These are phyloP conservation scores for Cataglyphis livida DNA, from an alignment of 2,888 invertebrate species.

Conservation along the genomic window DNA sequence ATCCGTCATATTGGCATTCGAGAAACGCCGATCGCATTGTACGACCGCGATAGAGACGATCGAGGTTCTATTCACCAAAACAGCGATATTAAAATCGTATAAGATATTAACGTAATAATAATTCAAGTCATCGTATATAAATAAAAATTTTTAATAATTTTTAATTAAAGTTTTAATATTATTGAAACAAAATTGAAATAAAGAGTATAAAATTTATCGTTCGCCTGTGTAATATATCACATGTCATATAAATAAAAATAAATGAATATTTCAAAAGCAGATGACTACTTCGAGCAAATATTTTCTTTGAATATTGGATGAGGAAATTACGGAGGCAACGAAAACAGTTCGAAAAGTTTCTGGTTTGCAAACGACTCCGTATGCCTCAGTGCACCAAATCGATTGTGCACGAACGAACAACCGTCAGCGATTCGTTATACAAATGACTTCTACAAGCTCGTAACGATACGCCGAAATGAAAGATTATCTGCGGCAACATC, in stretches of 20 bases:
- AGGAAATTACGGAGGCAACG: slow-evolving; percentile 45
- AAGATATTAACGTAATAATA: background rate
- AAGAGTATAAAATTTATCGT: slow-evolving; percentile 2
- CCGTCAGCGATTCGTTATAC: slow-evolving; percentile 48
- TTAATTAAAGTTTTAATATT: background rate
- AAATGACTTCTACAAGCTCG: slow-evolving; percentile 51
- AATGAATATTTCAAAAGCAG: slow-evolving; percentile 34
- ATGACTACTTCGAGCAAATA: slow-evolving; percentile 16
- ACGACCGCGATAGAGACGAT: background rate
- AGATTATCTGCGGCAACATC: slow-evolving; percentile 38
- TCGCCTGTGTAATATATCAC: background rate
- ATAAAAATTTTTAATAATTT: too few relatives aligned
- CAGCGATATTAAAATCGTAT: slow-evolving; percentile 17
- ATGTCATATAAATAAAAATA: slow-evolving; percentile 19
- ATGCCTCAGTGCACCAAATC: slow-evolving; percentile 14
- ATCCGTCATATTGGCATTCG: slow-evolving; percentile 79
- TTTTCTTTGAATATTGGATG: slow-evolving; percentile 50
- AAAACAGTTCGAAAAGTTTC: slow-evolving; percentile 41
- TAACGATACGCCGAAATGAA: slow-evolving; percentile 49
- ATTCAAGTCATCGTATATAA: background rate
- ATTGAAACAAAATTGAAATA: too few relatives aligned
- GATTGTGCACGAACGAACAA: slow-evolving; percentile 35
- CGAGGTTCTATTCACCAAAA: background rate
- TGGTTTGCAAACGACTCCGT: slow-evolving; percentile 33
- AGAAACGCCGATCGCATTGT: slow-evolving; percentile 53